Base-by-base conservation (phyloP, 2,888 invertebrate species). In the Drosophila monieri region DNA sequence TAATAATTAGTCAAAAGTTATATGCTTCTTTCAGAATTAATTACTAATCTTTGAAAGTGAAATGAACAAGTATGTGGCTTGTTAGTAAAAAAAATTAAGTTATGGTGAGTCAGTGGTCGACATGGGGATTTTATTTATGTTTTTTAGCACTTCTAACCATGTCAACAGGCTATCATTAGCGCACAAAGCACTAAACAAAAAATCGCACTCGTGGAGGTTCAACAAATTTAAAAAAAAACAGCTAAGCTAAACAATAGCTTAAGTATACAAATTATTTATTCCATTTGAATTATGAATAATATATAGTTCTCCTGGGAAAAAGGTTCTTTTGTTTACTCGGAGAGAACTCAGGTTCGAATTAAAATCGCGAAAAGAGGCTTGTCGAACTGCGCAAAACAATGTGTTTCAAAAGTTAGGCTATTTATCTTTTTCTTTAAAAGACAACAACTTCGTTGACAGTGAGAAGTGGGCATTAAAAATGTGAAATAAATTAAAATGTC, bases 81-180 rank as follows among this genome's bases (percentile, higher is more conserved):
- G 6, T 43, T 43, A 58, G 43, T 62, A 48, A 30, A 48, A 48
- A 35, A 35, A n/a, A 35, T 53, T 32, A 35, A 49, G 43, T 35
- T 25, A 21, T 6, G 2, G 8, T 15, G 30, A 35, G 35, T 66
- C 67, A 65, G 18, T 27, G 6, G 18, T 35, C n/a, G 37, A 6
- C 44, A 15, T 30, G 46, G 18, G 27, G 44, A 10, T 10, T 41
- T 62, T 64, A 30, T 21, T 39, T 30, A 46, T 44, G 37, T 25
- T 55, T 44, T 44, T 67, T 64, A 23, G 44, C 62, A 64, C 68
- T 27, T 64, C n/a, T 54, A 37, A 43, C 35, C 25, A 27, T 5
- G 25, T 44, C 8, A 21, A 64, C 23, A 39, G 1, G 6, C n/a
- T 43, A 55, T 32, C 12, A 43, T 56, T 35, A 69, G 37, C 43